A percentile compares a stretch with the other conserved stretches of the same genome.
Conservation (phyloP, 2,113 vertebrate species). For the Mellivora capensis region DNA sequence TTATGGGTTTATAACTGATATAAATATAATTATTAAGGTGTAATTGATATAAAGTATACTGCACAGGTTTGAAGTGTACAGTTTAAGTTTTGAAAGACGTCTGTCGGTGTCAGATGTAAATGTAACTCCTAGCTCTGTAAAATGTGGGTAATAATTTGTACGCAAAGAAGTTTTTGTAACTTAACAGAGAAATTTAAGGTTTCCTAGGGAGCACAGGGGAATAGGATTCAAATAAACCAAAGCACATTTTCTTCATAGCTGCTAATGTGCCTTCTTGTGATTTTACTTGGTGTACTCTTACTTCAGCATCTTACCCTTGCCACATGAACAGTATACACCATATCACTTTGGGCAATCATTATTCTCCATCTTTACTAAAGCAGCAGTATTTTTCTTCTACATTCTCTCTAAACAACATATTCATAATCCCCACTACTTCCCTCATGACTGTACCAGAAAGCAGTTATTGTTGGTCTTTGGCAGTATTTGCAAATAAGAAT, state of each 20-base stretch:
- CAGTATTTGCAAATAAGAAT: not conserved
- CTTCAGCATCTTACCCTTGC: not conserved
- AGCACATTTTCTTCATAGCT: not conserved
- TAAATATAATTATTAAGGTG: not conserved
- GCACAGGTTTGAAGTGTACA: not conserved
- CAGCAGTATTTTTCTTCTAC: not conserved
- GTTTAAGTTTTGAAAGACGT: not conserved
- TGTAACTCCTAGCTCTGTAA: not conserved
- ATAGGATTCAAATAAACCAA: not conserved
- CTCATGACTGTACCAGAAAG: not conserved
- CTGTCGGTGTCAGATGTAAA: not conserved
- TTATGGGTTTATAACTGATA: not conserved
- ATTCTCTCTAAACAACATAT: not conserved
- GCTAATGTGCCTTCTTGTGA: not conserved
- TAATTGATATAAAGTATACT: not conserved
- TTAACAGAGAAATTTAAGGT: not conserved
- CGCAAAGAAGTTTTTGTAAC: not conserved
- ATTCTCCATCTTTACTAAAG: not conserved
- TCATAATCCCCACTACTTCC: not conserved
- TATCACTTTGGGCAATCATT: not conserved
- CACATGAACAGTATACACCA: not conserved
- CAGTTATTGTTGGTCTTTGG: not conserved
- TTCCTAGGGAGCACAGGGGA: not conserved
- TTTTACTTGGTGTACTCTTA: not conserved
- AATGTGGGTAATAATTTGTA: not conserved